A percentile compares a stretch with the other conserved stretches of the same genome.
Evolutionary conservation across 2,113 vertebrate species (phyloP).

Genomic region (Chinchilla lanigera): DNA sequence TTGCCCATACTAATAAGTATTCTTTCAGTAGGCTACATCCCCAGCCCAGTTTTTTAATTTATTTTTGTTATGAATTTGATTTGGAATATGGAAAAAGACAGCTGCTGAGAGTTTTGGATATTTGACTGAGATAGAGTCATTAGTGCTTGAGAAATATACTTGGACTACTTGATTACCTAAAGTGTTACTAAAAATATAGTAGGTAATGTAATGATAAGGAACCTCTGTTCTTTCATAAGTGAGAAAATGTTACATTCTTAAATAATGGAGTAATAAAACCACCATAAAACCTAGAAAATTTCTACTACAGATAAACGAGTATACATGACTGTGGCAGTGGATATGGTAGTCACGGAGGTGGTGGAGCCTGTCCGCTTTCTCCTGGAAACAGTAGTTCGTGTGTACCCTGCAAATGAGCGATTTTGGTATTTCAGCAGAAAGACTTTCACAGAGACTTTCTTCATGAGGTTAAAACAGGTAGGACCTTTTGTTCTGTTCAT

Average conservation of each 20-base stretch:
- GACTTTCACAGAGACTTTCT: slow-evolving; percentile 96
- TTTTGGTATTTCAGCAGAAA: slow-evolving; percentile 99
- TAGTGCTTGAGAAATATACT: background rate
- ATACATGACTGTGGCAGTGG: slow-evolving; percentile 97
- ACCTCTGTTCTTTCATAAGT: background rate
- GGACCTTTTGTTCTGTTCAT: background rate
- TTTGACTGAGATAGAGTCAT: background rate
- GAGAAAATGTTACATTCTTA: slow-evolving; percentile 25
- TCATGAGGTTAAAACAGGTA: slow-evolving; percentile 97
- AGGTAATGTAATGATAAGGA: background rate
- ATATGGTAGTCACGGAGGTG: slow-evolving; percentile 97
- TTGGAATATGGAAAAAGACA: background rate
- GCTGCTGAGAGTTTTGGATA: background rate
- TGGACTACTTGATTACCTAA: background rate
- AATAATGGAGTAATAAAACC: slow-evolving; percentile 22
- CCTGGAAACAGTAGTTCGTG: slow-evolving; percentile 93
- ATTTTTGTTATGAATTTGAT: background rate
- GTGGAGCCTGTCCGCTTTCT: slow-evolving; percentile 96
- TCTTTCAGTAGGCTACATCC: background rate
- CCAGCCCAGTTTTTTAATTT: background rate
- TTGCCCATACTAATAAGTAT: background rate
- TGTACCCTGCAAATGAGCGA: slow-evolving; percentile 96
- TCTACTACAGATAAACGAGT: slow-evolving; percentile 93
- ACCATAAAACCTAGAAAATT: slow-evolving; percentile 25
- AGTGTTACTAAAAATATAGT: background rate